Evolutionary conservation across 2,888 invertebrate genomes (phyloP), one percentile per base, ranked within the genome.

Genomic region (Rotaria magnacalcarata): DNA sequence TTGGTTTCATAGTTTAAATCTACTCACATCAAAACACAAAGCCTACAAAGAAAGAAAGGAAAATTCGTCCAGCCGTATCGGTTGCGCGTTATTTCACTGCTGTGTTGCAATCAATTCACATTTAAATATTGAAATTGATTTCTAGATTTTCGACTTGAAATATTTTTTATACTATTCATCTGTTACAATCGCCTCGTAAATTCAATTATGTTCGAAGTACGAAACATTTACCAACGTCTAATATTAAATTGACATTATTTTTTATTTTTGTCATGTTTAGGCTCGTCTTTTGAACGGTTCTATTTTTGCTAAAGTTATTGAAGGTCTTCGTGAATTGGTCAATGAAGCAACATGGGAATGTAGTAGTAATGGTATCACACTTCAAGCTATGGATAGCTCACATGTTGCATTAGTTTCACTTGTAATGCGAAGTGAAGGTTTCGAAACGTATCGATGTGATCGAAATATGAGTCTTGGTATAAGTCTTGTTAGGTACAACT

Each of bases 311-410:
- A 99, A 98, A 92, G 95, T 99, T 86, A 92, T 99, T 89, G 99
- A 99, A 91, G 96, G 99, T 60, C 95, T 99, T 89, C 98, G 98
- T 92, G 99, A 99, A 91, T 93, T 99, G 87, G 93, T 99, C 47
- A 96, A 95, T 90, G 98, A 99, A 92, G 99, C 97, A 74, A 96
- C 96, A 88, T 99, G 97, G 91, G 99, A 99, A 92, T 99, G 98
- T 90, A 92, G 92, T 84, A 91, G 92, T 80, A 91, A 91, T 67
- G 93, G 92, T 84, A 92, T 93, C 88, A 92, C 91, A 87, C 88
- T 92, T 14, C 92, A 96, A 92, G 98, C 99, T 85, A 99, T 99
- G 99, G 99, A 99, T 92, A 97, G 96, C 91, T 96, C 97, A 87
- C 99, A 99, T 91, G 99, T 99, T 87, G 96, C 97, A 87, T 93